A percentile compares a stretch with the other conserved stretches of the same genome.
These are phyloP conservation scores for Pardalotus punctatus DNA, from an alignment of 2,113 vertebrate genomes.

Conservation along the genomic window DNA sequence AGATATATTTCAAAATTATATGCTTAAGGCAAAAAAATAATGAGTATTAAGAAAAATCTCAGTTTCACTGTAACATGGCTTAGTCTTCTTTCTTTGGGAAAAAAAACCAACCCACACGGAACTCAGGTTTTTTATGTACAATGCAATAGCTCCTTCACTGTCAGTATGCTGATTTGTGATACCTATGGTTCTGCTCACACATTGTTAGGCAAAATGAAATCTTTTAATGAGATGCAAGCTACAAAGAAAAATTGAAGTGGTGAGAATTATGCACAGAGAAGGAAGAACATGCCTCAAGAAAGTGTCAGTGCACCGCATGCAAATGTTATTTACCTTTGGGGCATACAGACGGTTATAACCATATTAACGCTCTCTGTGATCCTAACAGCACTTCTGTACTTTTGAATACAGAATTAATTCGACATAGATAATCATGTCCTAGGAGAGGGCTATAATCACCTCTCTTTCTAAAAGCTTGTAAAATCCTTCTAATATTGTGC, in stretches of 20 bases:
- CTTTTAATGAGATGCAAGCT: constrained; percentile 71
- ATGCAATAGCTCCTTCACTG: not conserved
- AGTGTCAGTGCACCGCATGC: constrained; percentile 53
- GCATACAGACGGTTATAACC: constrained; percentile 45
- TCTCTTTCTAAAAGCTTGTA: not conserved
- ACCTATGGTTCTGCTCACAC: constrained; percentile 31
- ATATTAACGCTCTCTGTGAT: constrained; percentile 23
- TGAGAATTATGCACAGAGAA: constrained; percentile 72
- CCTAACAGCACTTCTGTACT: constrained; percentile 33
- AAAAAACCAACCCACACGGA: not conserved
- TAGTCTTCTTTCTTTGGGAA: constrained; percentile 12
- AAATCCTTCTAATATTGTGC: not conserved
- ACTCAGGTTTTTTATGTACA: not conserved
- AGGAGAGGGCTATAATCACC: not conserved
- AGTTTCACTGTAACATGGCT: not conserved
- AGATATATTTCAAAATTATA: constrained; percentile 7
- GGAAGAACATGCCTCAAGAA: constrained; percentile 47
- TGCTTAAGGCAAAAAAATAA: constrained; percentile 2
- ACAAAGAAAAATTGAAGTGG: constrained; percentile 68
- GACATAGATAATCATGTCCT: not conserved
- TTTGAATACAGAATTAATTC: constrained; percentile 4
- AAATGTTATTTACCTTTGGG: constrained; percentile 60
- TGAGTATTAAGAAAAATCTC: constrained; percentile 33
- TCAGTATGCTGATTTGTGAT: not conserved
- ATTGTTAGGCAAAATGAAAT: constrained; percentile 66